Conservation (phyloP, 2,888 invertebrate species). For the Calliopum simillimum region DNA sequence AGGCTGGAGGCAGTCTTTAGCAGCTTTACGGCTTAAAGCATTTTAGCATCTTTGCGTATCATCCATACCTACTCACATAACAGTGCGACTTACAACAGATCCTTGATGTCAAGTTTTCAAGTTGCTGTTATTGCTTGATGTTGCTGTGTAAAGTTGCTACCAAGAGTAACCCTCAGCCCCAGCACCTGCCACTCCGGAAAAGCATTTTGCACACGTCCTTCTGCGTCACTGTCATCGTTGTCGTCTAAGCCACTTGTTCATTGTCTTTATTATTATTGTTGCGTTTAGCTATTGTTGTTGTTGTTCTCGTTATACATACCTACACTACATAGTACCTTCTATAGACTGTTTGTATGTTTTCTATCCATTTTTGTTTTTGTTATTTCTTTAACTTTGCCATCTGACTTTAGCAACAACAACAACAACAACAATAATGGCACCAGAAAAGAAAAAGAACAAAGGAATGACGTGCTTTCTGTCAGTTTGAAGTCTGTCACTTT, state of each 20-base stretch:
- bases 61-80: too few species aligned
- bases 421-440: too few species aligned
- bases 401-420: too few species aligned
- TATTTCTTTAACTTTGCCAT: background rate
- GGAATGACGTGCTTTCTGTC: too few species aligned
- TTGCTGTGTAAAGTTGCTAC: background rate
- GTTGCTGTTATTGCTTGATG: background rate
- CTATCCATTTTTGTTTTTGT: background rate
- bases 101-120: background rate
- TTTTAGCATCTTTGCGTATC: too few species aligned
- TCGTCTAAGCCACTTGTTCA: slow-evolving; percentile 3
- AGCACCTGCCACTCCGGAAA: background rate
- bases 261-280: background rate
- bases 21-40: too few species aligned
- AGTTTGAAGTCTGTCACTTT: too few species aligned
- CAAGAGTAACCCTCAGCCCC: background rate
- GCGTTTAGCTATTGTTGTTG: too few species aligned
- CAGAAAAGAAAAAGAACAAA: too few species aligned
- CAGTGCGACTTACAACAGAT: background rate
- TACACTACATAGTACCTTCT: background rate
- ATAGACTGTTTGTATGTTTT: background rate
- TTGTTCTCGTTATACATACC: background rate
- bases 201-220: background rate
- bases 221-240: background rate
- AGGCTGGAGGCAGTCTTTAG: too few species aligned